phyloP scores from a whole-genome alignment of 2,797 vertebrate species.

The Cryptoblepharus egeriae region DNA sequence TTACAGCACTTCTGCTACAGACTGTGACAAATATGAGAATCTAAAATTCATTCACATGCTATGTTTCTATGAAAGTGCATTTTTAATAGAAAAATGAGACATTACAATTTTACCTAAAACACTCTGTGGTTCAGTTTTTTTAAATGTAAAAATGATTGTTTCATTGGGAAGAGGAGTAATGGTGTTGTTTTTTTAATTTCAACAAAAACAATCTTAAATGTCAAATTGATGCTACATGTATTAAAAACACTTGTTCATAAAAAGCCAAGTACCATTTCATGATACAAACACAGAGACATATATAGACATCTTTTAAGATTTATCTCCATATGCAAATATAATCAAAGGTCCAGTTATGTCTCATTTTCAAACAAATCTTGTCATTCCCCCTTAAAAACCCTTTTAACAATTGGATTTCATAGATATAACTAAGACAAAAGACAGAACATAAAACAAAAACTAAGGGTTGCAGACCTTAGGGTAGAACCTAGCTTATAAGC shows the following conservation, averaged over 20 bases:
- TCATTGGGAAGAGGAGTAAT: slow-evolving; percentile 4
- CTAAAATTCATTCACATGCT: slow-evolving; percentile 78
- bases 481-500: slow-evolving; percentile 17
- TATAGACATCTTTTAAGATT: slow-evolving; percentile 53
- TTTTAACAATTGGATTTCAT: slow-evolving; percentile 47
- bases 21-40: slow-evolving; percentile 72
- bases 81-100: slow-evolving; percentile 66
- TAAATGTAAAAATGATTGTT: slow-evolving; percentile 67
- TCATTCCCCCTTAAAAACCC: slow-evolving; percentile 42
- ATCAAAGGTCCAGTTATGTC: slow-evolving; percentile 32
- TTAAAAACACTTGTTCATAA: slow-evolving; percentile 68
- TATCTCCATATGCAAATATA: slow-evolving; percentile 61
- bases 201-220: slow-evolving; percentile 62
- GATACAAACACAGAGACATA: slow-evolving; percentile 64
- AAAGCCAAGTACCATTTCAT: slow-evolving; percentile 57
- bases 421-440: slow-evolving; percentile 19
- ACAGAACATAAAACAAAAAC: slow-evolving; percentile 42
- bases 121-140: slow-evolving; percentile 71
- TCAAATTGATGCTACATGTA: slow-evolving; percentile 59
- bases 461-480: slow-evolving; percentile 17
- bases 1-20: slow-evolving; percentile 71
- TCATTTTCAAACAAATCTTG: slow-evolving; percentile 48
- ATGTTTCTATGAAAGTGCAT: slow-evolving; percentile 78
- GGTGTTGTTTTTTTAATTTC: slow-evolving; percentile 58
- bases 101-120: slow-evolving; percentile 74